phyloP scores from a whole-genome alignment of 2,888 invertebrate genomes.

The Acronicta psi region DNA sequence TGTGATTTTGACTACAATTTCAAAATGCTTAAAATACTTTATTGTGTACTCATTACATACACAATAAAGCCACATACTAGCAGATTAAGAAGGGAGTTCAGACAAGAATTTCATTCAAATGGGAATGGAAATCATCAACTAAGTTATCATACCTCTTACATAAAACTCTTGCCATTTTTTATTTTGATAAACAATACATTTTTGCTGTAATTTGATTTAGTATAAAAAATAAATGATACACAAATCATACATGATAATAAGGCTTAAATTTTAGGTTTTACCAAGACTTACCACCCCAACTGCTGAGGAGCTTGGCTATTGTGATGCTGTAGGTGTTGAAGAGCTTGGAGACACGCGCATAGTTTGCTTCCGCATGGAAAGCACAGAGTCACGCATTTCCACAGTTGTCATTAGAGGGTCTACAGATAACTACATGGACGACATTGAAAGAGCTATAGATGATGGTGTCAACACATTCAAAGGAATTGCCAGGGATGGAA shows the following conservation, averaged over 20 bases:
- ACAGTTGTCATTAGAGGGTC: constrained; percentile 98
- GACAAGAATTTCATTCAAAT: too few species aligned
- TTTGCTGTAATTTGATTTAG: too few species aligned
- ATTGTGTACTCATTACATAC: too few species aligned
- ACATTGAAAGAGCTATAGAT: constrained; percentile 99
- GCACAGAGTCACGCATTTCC: constrained; percentile 95
- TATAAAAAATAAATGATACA: too few species aligned
- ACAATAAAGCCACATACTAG: too few species aligned
- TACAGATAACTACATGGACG: constrained; percentile 99
- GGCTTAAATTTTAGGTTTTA: constrained; percentile 79
- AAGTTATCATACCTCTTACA: too few species aligned
- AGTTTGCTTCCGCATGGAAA: constrained; percentile 97
- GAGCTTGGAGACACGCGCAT: constrained; percentile 98
- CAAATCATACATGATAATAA: background rate
- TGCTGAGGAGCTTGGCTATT: constrained; percentile 96
- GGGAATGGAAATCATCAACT: too few species aligned
- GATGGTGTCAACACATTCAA: constrained; percentile 99
- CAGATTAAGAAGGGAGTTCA: too few species aligned
- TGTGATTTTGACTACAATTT: too few species aligned
- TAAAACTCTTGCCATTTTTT: too few species aligned
- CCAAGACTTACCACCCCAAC: constrained; percentile 93
- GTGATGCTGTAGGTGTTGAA: constrained; percentile 96
- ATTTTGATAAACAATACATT: too few species aligned
- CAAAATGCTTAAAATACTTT: too few species aligned
- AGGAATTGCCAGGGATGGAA: constrained; percentile 93